Percentiles rank a stretch among this genome's conserved stretches.
Evolutionary conservation across 2,113 vertebrate species (phyloP).

Genomic region (Opisthocomus hoazin): DNA sequence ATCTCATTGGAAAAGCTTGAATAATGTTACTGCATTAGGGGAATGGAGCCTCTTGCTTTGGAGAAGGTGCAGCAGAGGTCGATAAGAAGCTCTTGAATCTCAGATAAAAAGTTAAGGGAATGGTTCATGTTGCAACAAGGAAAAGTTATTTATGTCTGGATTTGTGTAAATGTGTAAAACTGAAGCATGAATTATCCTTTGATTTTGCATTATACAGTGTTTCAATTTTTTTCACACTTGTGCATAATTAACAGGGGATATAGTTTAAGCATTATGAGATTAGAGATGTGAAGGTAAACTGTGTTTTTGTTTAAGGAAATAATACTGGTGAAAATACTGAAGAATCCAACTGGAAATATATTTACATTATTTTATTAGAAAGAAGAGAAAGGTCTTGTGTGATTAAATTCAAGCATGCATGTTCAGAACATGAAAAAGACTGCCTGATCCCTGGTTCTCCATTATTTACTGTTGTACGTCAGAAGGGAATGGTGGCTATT

Average conservation of each 20-base stretch:
- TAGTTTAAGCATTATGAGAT: background rate
- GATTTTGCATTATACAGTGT: background rate
- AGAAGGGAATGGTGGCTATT: background rate
- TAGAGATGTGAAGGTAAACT: background rate
- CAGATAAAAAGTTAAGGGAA: background rate
- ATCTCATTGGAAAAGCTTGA: slow-evolving; percentile 3
- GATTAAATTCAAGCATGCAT: background rate
- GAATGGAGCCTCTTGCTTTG: background rate
- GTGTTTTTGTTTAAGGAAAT: background rate
- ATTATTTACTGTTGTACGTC: background rate
- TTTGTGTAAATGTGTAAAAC: background rate
- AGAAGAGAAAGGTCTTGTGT: background rate
- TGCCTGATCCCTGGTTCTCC: background rate
- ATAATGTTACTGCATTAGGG: background rate
- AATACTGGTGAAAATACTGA: background rate
- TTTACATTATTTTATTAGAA: background rate
- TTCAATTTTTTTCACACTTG: background rate
- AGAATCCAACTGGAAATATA: background rate
- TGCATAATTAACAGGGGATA: background rate
- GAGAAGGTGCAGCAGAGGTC: background rate
- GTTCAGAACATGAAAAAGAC: background rate
- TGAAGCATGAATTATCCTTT: background rate
- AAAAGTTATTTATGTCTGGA: background rate
- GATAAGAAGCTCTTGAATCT: background rate
- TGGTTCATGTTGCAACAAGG: background rate